These are phyloP conservation scores for Cataglyphis altisquamis DNA, from an alignment of 2,888 invertebrate species.

Conservation along the genomic window DNA sequence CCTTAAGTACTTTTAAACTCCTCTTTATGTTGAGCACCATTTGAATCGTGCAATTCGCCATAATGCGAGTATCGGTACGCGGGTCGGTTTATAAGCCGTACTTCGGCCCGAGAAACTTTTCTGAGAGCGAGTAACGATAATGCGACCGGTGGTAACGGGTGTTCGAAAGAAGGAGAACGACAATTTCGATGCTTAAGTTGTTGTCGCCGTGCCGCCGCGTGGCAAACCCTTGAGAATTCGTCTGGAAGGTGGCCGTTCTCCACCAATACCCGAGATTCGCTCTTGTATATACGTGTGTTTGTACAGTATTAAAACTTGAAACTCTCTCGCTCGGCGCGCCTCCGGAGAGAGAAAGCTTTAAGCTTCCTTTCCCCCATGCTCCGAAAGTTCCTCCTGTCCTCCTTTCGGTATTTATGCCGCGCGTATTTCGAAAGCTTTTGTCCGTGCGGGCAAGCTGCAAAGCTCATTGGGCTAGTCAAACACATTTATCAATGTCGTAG, in stretches of 20 bases:
- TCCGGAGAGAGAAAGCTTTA: constrained; percentile 58
- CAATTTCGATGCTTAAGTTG: constrained; percentile 69
- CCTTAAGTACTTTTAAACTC: constrained; percentile 64
- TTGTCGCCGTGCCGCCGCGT: constrained; percentile 47
- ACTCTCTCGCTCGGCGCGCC: constrained; percentile 52
- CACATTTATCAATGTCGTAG: constrained; percentile 65
- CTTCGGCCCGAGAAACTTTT: constrained; percentile 56
- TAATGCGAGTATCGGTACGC: constrained; percentile 62
- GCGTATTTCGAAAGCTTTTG: constrained; percentile 73
- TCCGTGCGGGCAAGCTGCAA: constrained; percentile 61
- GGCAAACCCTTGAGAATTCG: constrained; percentile 64
- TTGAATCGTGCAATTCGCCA: constrained; percentile 60
- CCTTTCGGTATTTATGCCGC: constrained; percentile 72
- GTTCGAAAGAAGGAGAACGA: constrained; percentile 63
- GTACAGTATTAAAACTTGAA: constrained; percentile 76
- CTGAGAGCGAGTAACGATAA: constrained; percentile 65
- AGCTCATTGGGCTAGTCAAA: constrained; percentile 74
- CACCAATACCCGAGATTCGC: constrained; percentile 58
- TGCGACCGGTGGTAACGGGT: constrained; percentile 59
- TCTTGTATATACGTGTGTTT: constrained; percentile 69
- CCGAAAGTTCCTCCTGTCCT: constrained; percentile 69
- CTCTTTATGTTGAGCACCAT: constrained; percentile 64
- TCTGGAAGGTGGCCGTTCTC: constrained; percentile 19
- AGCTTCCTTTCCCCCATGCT: constrained; percentile 48
- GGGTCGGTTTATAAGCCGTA: constrained; percentile 63